Evolutionary conservation across 2,888 invertebrate species (phyloP), one percentile per base, ranked within the genome.

Genomic region (Lacanobia oleracea): DNA sequence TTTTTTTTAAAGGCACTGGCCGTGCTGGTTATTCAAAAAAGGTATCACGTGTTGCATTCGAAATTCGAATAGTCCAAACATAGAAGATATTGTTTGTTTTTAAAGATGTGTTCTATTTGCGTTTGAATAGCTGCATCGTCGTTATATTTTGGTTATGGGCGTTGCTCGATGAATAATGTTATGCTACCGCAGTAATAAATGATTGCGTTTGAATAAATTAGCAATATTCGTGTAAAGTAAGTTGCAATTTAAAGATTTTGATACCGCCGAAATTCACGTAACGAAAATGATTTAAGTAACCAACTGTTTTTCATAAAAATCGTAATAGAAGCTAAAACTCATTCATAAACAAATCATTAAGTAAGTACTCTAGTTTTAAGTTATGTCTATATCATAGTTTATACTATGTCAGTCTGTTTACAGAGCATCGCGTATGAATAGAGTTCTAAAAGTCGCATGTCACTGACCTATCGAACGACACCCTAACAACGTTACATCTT

Each of bases 1-100:
- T 88, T 90, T 92, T 92, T n/a, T 91, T 88, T 89, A 81, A 84
- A 67, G 62, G 77, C 78, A 79, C 72, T 56, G 77, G 84, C 82
- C 72, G 79, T 72, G 75, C 84, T 83, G 84, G 79, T 86, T 84
- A 84, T 86, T 83, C 80, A 40, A 87, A 78, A 84, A 85, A 75
- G 67, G 76, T 86, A 82, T 78, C 82, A 73, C 67, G 86, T 84
- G 77, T 86, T 90, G 64, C 88, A 90, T 89, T 77, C 60, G 63
- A 81, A 86, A 73, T 80, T 75, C 59, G 77, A 84, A 81, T 80
- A 73, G 71, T 72, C 81, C 77, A 80, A 84, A 83, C 69, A 72
- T 77, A 77, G 71, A 75, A 77, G 71, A 75, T 23, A 50, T 72
- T 77, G 69, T 84, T 83, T 84, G 72, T 83, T 84, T 82, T 82